Conservation (phyloP, 1,140 invertebrate genomes). For the Laupala kohalensis region DNA sequence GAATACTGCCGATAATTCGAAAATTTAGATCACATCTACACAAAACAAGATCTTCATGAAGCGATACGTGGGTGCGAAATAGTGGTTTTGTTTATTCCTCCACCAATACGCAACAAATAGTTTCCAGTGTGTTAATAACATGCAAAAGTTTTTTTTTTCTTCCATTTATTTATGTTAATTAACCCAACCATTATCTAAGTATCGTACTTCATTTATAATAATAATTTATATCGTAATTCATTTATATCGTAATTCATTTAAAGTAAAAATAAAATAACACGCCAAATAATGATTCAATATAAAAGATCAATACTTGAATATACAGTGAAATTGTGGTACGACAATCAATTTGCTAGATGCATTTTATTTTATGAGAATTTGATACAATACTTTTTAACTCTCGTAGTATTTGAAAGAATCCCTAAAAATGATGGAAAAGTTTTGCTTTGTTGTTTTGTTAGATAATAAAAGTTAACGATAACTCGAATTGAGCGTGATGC, state of each 20-base stretch:
- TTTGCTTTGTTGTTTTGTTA: background rate
- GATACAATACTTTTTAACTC: background rate
- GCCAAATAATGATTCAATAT: too few relatives aligned
- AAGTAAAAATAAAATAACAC: background rate
- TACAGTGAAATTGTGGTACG: too few relatives aligned
- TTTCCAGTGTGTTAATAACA: background rate
- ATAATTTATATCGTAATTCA: background rate
- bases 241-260: background rate
- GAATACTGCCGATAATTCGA: too few relatives aligned
- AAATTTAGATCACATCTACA: too few relatives aligned
- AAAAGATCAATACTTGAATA: background rate
- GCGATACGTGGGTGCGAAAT: too few relatives aligned
- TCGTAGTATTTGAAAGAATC: background rate
- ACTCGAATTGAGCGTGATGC: too few relatives aligned
- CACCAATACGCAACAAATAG: too few relatives aligned
- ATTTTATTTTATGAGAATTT: background rate
- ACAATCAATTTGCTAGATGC: too few relatives aligned
- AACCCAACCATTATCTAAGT: background rate
- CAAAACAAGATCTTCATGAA: too few relatives aligned
- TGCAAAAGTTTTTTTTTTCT: background rate
- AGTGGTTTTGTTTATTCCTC: too few relatives aligned
- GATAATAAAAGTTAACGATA: too few relatives aligned
- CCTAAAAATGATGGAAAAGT: background rate
- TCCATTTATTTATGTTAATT: background rate
- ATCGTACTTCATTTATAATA: background rate